Conservation (phyloP, 2,797 vertebrate species). For the Pseudomugil tenellus region DNA sequence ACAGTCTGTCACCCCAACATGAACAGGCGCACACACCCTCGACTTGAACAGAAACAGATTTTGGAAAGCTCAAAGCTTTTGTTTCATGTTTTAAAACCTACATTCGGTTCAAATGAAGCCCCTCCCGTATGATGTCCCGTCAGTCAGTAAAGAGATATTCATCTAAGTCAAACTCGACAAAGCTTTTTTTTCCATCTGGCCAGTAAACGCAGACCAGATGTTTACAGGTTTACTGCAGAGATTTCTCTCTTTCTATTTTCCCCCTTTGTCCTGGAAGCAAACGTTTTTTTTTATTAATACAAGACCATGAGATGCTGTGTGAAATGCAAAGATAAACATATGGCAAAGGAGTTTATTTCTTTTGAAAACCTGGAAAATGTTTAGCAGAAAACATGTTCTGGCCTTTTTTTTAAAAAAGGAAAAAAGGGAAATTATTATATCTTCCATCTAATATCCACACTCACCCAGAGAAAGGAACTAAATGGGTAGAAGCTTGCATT, state of each 20-base stretch:
- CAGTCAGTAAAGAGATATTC: slow-evolving; percentile 54
- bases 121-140: slow-evolving; percentile 40
- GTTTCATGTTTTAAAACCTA: slow-evolving; percentile 38
- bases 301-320: slow-evolving; percentile 26
- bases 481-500: neutral
- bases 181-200: slow-evolving; percentile 75
- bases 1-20: slow-evolving; percentile 41
- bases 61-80: slow-evolving; percentile 35
- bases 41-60: slow-evolving; percentile 67
- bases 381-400: neutral
- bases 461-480: neutral
- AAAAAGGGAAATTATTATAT: too few relatives aligned
- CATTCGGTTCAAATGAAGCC: slow-evolving; percentile 41
- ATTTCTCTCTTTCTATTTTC: slow-evolving; percentile 6
- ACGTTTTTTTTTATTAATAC: slow-evolving; percentile 61
- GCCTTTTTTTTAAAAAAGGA: neutral
- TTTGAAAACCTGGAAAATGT: neutral
- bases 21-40: slow-evolving; percentile 55
- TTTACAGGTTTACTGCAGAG: slow-evolving; percentile 46
- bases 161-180: slow-evolving; percentile 62
- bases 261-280: slow-evolving; percentile 13
- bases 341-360: slow-evolving; percentile 12
- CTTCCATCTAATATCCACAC: too few relatives aligned
- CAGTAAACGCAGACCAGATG: slow-evolving; percentile 76
- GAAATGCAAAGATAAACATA: slow-evolving; percentile 40